Conservation (phyloP, 2,797 vertebrate genomes). For the Benthosema pterotum region DNA sequence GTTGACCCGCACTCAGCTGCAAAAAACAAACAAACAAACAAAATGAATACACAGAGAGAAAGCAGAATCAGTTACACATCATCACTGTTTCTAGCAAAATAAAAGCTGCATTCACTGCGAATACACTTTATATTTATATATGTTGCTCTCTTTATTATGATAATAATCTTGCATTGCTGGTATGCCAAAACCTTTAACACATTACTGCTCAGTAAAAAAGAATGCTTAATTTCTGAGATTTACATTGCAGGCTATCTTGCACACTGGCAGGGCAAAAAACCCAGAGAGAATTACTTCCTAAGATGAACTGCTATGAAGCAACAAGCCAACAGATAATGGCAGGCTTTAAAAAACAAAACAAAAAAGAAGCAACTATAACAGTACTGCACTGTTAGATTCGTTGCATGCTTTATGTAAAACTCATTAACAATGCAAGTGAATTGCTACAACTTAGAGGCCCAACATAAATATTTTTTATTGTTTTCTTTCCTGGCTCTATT, state of each 20-base stretch:
- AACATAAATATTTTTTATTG: neutral
- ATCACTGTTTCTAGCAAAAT: neutral
- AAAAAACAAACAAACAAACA: conserved; percentile 45
- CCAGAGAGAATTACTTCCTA: conserved; percentile 10
- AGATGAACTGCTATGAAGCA: conserved; percentile 19
- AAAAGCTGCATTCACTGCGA: conserved; percentile 1
- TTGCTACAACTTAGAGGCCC: neutral
- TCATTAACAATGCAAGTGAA: neutral
- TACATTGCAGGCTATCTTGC: neutral
- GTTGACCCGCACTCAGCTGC: conserved; percentile 95
- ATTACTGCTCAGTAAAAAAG: conserved; percentile 23
- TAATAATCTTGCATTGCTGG: conserved; percentile 30
- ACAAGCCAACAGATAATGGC: conserved; percentile 1
- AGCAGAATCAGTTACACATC: conserved; percentile 36
- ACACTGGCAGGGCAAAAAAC: conserved; percentile 16
- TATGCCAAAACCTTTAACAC: conserved; percentile 19
- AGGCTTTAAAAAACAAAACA: too few relatives aligned
- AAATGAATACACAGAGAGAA: conserved; percentile 30
- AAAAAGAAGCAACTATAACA: neutral
- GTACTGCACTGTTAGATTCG: neutral
- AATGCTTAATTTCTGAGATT: conserved; percentile 25
- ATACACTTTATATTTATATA: conserved; percentile 14
- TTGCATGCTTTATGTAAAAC: conserved; percentile 1
- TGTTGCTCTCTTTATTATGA: conserved; percentile 17
- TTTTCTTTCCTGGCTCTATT: conserved; percentile 5